These are phyloP conservation scores for Coelopa frigida DNA, from an alignment of 1,140 invertebrate species.

Conservation along the genomic window DNA sequence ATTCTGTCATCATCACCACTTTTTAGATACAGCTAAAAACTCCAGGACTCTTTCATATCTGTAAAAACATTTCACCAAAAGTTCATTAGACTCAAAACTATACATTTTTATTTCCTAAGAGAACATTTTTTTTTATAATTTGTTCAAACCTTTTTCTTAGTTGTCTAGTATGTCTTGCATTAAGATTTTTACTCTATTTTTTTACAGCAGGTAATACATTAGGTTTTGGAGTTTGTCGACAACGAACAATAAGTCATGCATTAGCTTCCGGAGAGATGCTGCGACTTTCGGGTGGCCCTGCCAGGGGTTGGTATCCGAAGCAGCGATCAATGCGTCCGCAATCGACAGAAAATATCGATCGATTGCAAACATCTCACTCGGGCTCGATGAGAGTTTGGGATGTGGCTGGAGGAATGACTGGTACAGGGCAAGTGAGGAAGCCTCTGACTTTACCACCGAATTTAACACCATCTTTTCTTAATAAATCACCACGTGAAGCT, in stretches of 20 bases:
- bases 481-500: slow-evolving; percentile 75
- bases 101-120: neutral
- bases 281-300: slow-evolving; percentile 66
- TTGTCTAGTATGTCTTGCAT: neutral
- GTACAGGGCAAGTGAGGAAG: slow-evolving; percentile 50
- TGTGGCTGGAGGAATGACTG: slow-evolving; percentile 37
- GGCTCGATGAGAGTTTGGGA: slow-evolving; percentile 45
- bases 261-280: slow-evolving; percentile 68
- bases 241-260: slow-evolving; percentile 58
- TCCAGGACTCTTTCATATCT: too few species aligned
- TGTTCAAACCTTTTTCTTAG: neutral
- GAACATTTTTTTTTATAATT: neutral
- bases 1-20: too few species aligned
- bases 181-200: neutral
- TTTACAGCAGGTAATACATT: slow-evolving; percentile 30
- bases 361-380: too few species aligned
- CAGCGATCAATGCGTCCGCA: slow-evolving; percentile 63
- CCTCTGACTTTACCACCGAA: slow-evolving; percentile 75
- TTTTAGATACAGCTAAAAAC: too few species aligned
- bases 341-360: slow-evolving; percentile 75
- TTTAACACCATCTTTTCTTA: slow-evolving; percentile 76
- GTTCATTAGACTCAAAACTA: too few species aligned
- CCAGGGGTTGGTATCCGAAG: slow-evolving; percentile 75
- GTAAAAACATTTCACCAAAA: too few species aligned
- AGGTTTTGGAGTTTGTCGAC: slow-evolving; percentile 52